Evolutionary conservation across 1,140 invertebrate species (phyloP).

Genomic region (Trissolcus basalis): DNA sequence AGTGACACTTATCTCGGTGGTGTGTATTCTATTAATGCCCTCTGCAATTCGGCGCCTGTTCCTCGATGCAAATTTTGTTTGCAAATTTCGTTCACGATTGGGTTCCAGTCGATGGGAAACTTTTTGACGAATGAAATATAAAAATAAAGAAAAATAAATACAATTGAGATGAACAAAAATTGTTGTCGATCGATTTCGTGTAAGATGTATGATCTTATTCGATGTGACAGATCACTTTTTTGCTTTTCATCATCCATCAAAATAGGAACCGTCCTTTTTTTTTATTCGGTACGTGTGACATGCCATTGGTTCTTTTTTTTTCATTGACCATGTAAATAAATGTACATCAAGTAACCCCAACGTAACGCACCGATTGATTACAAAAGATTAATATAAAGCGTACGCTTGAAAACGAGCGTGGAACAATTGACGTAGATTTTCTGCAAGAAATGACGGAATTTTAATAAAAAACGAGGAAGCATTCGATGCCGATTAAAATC

Average conservation of each 20-base stretch:
- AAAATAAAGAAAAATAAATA: too few species aligned
- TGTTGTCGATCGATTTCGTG: too few species aligned
- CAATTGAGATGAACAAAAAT: too few species aligned
- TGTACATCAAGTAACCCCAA: slow-evolving; percentile 40
- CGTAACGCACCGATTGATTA: slow-evolving; percentile 42
- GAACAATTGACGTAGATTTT: slow-evolving; percentile 48
- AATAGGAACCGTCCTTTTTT: background rate
- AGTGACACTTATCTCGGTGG: slow-evolving; percentile 28
- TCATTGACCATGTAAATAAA: slow-evolving; percentile 43
- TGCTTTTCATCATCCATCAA: background rate
- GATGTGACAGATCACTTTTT: slow-evolving; percentile 6
- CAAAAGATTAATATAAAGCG: slow-evolving; percentile 49
- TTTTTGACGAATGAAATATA: too few species aligned
- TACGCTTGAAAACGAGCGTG: slow-evolving; percentile 21
- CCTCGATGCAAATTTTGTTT: too few species aligned
- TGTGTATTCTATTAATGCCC: slow-evolving; percentile 38
- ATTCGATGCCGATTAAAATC: slow-evolving; percentile 54
- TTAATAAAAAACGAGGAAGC: slow-evolving; percentile 54
- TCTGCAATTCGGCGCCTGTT: too few species aligned
- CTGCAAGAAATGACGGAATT: slow-evolving; percentile 57
- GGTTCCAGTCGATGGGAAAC: too few species aligned
- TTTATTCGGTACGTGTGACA: slow-evolving; percentile 12
- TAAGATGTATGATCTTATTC: background rate
- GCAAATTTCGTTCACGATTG: too few species aligned
- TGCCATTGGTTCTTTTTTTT: slow-evolving; percentile 11